Conservation (phyloP, 53 echinoderm and acorn worm species). For the Arbacia lixula region DNA sequence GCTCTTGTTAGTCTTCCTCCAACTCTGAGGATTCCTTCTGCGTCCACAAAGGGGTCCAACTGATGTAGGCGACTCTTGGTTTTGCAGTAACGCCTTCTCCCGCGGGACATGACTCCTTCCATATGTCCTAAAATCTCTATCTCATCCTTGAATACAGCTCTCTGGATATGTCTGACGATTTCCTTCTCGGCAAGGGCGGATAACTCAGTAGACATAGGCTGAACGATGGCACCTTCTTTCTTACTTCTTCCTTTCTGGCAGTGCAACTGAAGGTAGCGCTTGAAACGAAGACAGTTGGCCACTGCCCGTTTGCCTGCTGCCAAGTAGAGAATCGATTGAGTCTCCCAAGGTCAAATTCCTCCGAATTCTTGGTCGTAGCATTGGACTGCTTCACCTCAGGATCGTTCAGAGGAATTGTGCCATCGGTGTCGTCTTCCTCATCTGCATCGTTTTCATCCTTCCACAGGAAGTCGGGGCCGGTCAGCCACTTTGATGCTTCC, state of each 20-base stretch:
- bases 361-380: neutral
- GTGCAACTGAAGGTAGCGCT: neutral
- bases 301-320: conserved; percentile 52
- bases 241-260: neutral
- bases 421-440: neutral
- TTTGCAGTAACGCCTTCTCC: neutral
- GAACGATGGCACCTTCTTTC: neutral
- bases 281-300: conserved; percentile 31
- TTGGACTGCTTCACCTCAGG: neutral
- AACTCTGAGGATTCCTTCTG: conserved; percentile 53
- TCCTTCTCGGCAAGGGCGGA: conserved; percentile 27
- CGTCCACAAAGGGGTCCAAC: conserved; percentile 60
- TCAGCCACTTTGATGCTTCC: neutral
- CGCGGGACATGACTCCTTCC: neutral
- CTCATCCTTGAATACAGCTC: conserved; percentile 40
- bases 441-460: too few relatives aligned
- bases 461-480: too few relatives aligned
- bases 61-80: conserved; percentile 46
- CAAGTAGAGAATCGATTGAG: conserved; percentile 48
- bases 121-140: conserved; percentile 21
- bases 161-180: conserved; percentile 32
- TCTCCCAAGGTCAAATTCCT: conserved; percentile 36
- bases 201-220: conserved; percentile 26
- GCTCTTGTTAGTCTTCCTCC: conserved; percentile 57
- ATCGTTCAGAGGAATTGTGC: neutral